These are phyloP conservation scores for Dynastes hyllus DNA, from an alignment of 2,888 invertebrate species.

Conservation along the genomic window DNA sequence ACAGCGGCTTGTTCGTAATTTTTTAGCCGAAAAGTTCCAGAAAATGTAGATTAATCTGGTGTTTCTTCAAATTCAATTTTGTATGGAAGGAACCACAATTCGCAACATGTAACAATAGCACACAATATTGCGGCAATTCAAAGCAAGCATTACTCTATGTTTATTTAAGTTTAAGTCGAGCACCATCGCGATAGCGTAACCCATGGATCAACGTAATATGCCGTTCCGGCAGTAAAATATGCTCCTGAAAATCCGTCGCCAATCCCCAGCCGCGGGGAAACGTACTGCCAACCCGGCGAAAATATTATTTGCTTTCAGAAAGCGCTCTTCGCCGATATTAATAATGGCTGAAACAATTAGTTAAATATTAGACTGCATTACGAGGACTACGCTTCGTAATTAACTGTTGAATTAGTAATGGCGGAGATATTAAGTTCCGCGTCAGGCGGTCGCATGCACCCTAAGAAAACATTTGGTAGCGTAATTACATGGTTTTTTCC, in stretches of 20 bases:
- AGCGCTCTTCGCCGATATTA: slow-evolving; percentile 65
- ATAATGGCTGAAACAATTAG: slow-evolving; percentile 71
- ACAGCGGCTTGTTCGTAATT: too few relatives aligned
- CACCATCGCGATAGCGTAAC: slow-evolving; percentile 14
- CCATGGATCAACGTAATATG: neutral
- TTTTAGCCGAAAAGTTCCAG: too few relatives aligned
- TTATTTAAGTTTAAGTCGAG: slow-evolving; percentile 24
- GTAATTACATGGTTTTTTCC: slow-evolving; percentile 38
- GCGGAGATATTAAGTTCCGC: slow-evolving; percentile 50
- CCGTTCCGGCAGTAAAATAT: slow-evolving; percentile 14
- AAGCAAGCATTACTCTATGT: neutral
- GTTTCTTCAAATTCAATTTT: neutral
- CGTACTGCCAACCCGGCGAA: slow-evolving; percentile 23
- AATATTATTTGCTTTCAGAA: slow-evolving; percentile 62
- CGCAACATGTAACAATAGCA: neutral
- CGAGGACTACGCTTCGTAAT: slow-evolving; percentile 65
- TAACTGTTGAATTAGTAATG: slow-evolving; percentile 68
- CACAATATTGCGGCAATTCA: slow-evolving; percentile 11
- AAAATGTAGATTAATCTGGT: too few relatives aligned
- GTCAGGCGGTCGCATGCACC: slow-evolving; percentile 42
- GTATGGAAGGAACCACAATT: neutral
- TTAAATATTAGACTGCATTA: slow-evolving; percentile 71
- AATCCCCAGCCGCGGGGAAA: neutral
- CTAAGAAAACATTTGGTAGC: slow-evolving; percentile 45
- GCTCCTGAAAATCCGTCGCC: slow-evolving; percentile 8